Evolutionary conservation across 2,113 vertebrate genomes (phyloP), one percentile per base, ranked within the genome.

Genomic region (Ibidorhyncha struthersii): DNA sequence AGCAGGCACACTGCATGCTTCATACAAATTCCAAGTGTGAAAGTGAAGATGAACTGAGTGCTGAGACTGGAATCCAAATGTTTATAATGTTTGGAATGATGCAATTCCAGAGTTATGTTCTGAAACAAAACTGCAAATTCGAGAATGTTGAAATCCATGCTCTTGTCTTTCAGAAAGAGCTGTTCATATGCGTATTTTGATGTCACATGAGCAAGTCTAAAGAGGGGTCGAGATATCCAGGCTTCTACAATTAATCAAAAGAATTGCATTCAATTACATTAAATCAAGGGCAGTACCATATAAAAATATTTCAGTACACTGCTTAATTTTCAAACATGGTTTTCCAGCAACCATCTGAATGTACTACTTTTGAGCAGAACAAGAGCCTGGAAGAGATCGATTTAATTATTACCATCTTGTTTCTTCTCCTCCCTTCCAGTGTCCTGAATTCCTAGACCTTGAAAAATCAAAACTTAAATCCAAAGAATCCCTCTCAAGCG

Each of bases 401-500:
- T 79, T 65, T 65, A 85, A 87, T 92, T 81, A 70, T 69, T 62
- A 58, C n/a, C 27, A 30, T 89, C 40, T 87, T 84, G 12, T 87
- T 97, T 97, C 86, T 67, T 97, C 89, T 91, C 97, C 76, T 96
- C 96, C 62, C 65, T 98, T 72, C 53, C 96, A 99, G 99, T 98
- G 98, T 96, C 97, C 98, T 87, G 99, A 98, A 97, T 98, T 98
- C 96, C 97, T 98, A 95, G 98, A 99, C 91, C 96, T 98, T 96
- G 98, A 99, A 97, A 99, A 98, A 96, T 94, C 98, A 4, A 98
- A 98, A 98, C 98, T 98, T 89, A 99, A 99, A 99, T 98, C 99
- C 99, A 99, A 99, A 99, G 99, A 99, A 98, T 98, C 98, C 34
- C 86, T 98, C 86, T 98, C 98, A 86, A 99, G 98, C 86, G 97